Evolutionary conservation across 2,797 vertebrate genomes (phyloP).

Genomic region (Pseudochirops cupreus): DNA sequence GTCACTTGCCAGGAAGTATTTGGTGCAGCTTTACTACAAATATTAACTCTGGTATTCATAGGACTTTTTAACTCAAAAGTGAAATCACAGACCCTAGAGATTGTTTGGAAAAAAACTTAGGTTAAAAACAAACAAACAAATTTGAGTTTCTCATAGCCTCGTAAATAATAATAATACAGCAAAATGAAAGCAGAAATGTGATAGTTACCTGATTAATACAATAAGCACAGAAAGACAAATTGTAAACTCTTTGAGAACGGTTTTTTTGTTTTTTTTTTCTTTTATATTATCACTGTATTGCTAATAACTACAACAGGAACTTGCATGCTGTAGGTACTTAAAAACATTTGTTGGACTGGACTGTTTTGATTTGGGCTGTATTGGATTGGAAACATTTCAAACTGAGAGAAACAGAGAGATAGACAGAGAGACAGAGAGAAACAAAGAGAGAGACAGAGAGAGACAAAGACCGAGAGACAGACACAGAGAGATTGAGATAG

Average conservation of each 20-base stretch:
- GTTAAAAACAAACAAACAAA: no score
- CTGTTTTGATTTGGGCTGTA: not conserved
- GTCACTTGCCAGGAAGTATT: not conserved
- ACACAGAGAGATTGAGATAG: not conserved
- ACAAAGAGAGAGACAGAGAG: no score
- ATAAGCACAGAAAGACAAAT: slow-evolving; percentile 10
- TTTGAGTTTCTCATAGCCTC: no score
- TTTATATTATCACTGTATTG: not conserved
- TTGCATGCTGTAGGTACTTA: not conserved
- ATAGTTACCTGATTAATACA: slow-evolving; percentile 2
- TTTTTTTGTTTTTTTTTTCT: not conserved
- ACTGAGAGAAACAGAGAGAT: not conserved
- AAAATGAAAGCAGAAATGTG: slow-evolving; percentile 27
- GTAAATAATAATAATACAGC: not conserved
- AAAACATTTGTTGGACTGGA: not conserved
- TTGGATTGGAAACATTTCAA: not conserved
- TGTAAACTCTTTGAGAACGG: not conserved
- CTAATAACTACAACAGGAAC: not conserved
- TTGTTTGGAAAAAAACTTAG: not conserved
- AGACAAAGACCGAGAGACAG: not conserved
- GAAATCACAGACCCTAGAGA: not conserved
- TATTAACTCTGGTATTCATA: not conserved
- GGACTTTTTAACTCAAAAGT: not conserved
- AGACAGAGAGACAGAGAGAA: no score
- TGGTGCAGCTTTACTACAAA: not conserved